A percentile compares a stretch with the other conserved stretches of the same genome.
Evolutionary conservation across 1,140 invertebrate species (phyloP).

Genomic region (Ylistrum balloti): DNA sequence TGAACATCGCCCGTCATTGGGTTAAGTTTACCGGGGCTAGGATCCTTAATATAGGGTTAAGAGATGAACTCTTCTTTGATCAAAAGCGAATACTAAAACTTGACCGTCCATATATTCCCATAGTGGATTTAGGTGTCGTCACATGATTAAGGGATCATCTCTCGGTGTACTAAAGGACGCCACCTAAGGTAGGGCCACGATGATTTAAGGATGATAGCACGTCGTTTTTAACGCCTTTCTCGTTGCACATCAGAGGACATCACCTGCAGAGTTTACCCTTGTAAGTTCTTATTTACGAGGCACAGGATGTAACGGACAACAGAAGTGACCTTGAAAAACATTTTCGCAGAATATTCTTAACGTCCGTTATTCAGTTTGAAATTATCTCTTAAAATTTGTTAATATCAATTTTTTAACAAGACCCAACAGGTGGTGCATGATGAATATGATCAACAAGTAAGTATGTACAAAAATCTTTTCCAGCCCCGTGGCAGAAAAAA

Average conservation of each 20-base stretch:
- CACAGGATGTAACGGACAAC: not conserved
- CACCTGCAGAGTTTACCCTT: not conserved
- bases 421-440: not conserved
- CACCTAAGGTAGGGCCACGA: not conserved
- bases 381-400: not conserved
- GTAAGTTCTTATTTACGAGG: not conserved
- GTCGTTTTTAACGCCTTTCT: not conserved
- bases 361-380: not conserved
- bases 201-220: not conserved
- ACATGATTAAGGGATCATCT: not conserved
- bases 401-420: not conserved
- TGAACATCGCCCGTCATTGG: not conserved
- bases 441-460: too few species aligned
- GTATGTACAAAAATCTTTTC: too few species aligned
- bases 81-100: not conserved
- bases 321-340: not conserved
- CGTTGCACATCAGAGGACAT: not conserved
- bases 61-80: slow-evolving; percentile 1
- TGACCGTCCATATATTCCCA: not conserved
- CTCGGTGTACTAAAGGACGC: not conserved
- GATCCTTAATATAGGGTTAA: slow-evolving; percentile 9
- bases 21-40: not conserved
- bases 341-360: not conserved
- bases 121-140: not conserved
- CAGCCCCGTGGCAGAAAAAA: too few species aligned